These are phyloP conservation scores for Aurelia sp. DNA, from an alignment of 30 jellyfish, hydroid and myxozoan species.

Conservation along the genomic window DNA sequence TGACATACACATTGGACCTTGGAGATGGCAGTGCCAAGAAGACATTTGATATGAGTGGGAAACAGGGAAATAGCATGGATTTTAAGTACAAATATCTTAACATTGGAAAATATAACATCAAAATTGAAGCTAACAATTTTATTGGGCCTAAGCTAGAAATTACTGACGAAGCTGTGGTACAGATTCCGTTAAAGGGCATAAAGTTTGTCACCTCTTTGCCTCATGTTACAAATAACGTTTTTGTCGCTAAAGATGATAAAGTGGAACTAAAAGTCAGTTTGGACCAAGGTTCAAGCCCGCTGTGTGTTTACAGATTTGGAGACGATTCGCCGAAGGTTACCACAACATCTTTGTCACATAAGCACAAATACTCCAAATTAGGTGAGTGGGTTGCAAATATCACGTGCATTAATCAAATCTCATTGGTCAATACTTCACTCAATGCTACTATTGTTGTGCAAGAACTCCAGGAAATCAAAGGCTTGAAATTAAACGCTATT, in stretches of 20 bases:
- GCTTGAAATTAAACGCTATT: conserved; percentile 26
- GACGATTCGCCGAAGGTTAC: conserved; percentile 29
- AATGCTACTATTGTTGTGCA: conserved; percentile 80
- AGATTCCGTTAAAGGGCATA: conserved; percentile 65
- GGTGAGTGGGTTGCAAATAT: conserved; percentile 77
- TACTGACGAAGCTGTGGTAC: conserved; percentile 56
- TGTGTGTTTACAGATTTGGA: conserved; percentile 64
- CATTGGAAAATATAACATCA: conserved; percentile 59
- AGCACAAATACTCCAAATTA: conserved; percentile 27
- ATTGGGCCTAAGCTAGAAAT: conserved; percentile 49
- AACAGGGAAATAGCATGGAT: conserved; percentile 9
- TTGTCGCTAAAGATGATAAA: conserved; percentile 54
- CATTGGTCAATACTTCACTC: conserved; percentile 28
- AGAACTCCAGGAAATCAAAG: conserved; percentile 59
- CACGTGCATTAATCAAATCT: conserved; percentile 80
- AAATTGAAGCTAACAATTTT: conserved; percentile 63
- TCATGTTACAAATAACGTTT: conserved; percentile 58
- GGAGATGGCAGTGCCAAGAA: conserved; percentile 77
- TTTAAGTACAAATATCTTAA: conserved; percentile 33
- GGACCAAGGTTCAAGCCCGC: conserved; percentile 67
- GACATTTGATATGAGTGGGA: conserved; percentile 12
- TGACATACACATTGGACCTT: conserved; percentile 68
- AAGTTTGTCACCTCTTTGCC: conserved; percentile 33
- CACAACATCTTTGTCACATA: conserved; percentile 29
- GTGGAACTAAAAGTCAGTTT: conserved; percentile 34